A percentile compares a stretch with the other conserved stretches of the same genome.
Conservation (phyloP, 2,113 vertebrate species). For the Alethe castanea region DNA sequence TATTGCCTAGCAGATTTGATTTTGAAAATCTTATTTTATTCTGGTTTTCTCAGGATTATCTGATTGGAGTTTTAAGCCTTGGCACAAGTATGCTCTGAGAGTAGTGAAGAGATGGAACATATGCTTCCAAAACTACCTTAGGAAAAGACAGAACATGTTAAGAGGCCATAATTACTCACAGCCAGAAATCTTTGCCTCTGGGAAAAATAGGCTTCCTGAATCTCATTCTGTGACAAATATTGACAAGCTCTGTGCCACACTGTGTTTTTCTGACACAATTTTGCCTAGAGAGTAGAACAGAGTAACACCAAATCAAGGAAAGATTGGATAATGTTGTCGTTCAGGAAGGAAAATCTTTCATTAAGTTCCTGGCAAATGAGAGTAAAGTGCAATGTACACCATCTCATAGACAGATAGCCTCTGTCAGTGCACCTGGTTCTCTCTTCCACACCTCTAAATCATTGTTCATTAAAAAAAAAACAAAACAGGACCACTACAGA, state of each 20-base stretch:
- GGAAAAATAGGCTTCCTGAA: slow-evolving; percentile 18
- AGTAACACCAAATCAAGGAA: background rate
- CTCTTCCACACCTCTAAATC: background rate
- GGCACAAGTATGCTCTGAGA: slow-evolving; percentile 11
- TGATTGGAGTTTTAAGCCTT: slow-evolving; percentile 8
- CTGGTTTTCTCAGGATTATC: background rate
- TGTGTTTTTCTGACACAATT: slow-evolving; percentile 31
- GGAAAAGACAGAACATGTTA: slow-evolving; percentile 52
- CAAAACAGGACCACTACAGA: background rate
- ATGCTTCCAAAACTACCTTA: slow-evolving; percentile 62
- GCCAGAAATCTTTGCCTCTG: slow-evolving; percentile 40
- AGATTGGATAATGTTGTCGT: background rate
- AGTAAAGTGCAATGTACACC: background rate
- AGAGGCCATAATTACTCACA: slow-evolving; percentile 54
- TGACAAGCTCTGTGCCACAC: slow-evolving; percentile 18
- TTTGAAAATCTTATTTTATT: background rate
- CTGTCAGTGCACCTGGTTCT: background rate
- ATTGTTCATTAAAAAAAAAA: background rate
- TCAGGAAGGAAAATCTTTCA: background rate
- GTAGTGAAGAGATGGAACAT: slow-evolving; percentile 23
- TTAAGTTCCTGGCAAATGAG: background rate
- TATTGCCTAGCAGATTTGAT: background rate
- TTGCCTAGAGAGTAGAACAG: background rate
- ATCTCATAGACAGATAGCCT: background rate
- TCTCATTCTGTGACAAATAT: slow-evolving; percentile 34